Base-by-base conservation (phyloP, 2,888 invertebrate species). In the Gortyna flavago region DNA sequence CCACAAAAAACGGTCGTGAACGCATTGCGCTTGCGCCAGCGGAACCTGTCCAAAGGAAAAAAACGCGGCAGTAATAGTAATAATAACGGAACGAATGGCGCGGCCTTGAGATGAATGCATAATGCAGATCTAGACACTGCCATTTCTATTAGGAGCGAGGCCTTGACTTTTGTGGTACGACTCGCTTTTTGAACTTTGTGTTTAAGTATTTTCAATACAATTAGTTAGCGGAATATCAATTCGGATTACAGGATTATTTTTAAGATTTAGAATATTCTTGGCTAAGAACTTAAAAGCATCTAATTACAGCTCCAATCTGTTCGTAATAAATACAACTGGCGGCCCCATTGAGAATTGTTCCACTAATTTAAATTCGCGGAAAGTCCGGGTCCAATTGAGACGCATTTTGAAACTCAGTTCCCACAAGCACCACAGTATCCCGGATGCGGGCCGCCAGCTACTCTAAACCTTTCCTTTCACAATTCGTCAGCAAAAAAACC, bases 91-190 rank as follows among this genome's bases (percentile, higher is more conserved):
- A 87, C 86, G 80, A 89, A 88, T 81, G 85, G 65, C 65, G 69
- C 72, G 88, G 68, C 91, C 90, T 91, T 91, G 91, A 87, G 72
- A 86, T 83, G 79, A 83, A 87, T 89, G 89, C 89, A 89, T 83
- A 68, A 84, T 87, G 85, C 86, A 88, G 82, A 75, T 88, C 86
- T 87, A 87, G 88, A 88, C 81, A 68, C 71, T 13, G 71, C 65
- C 79, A 87, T 82, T 86, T 77, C 76, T 86, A 80, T 71, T 77
- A 78, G 61, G 68, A 78, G 65, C 77, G 72, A 73, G 75, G 29
- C 87, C 87, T 87, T 87, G 87, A 87, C 84, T 84, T 80, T 86
- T 44, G 80, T 41, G 32, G 59, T 8, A 25, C 51, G 44, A 41
- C 29, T 38, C 54, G 38, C 18, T 72, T 81, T 77, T 66, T 70